Evolutionary conservation across 2,797 vertebrate genomes (phyloP).

Genomic region (Echeneis naucrates): DNA sequence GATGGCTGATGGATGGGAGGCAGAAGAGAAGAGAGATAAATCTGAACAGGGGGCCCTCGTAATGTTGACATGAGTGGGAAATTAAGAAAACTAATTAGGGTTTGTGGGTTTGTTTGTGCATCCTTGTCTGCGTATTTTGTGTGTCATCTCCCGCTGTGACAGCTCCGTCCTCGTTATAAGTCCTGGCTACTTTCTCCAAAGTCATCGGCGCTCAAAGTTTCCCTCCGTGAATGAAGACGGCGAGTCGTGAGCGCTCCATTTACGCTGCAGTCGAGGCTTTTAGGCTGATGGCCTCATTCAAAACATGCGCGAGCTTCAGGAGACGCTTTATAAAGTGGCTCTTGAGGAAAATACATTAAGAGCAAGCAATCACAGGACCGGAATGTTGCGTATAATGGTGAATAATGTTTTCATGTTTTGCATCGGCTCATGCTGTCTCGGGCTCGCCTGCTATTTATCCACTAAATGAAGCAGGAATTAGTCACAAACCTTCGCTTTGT

Average conservation of each 20-base stretch:
- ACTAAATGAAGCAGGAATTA: conserved; percentile 17
- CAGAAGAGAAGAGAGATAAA: conserved; percentile 50
- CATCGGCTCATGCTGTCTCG: conserved; percentile 5
- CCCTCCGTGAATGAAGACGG: neutral
- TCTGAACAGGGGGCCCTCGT: conserved; percentile 48
- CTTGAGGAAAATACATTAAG: conserved; percentile 30
- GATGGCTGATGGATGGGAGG: conserved; percentile 45
- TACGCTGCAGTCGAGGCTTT: conserved; percentile 30
- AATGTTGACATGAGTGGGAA: conserved; percentile 66
- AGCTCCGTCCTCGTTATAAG: conserved; percentile 9
- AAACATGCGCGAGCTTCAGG: conserved; percentile 24
- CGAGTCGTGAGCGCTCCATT: conserved; percentile 27
- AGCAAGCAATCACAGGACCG: conserved; percentile 22
- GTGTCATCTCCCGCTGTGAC: conserved; percentile 31
- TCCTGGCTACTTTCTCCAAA: conserved; percentile 46
- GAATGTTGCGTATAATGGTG: conserved; percentile 13
- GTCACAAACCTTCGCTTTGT: conserved; percentile 19
- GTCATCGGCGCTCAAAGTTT: conserved; percentile 40
- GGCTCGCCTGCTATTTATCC: conserved; percentile 28
- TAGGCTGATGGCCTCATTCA: conserved; percentile 42
- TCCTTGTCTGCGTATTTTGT: conserved; percentile 31
- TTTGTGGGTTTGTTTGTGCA: conserved; percentile 28
- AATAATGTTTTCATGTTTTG: conserved; percentile 39
- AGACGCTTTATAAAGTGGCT: conserved; percentile 34
- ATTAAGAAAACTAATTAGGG: conserved; percentile 61